phyloP scores from a whole-genome alignment of 2,113 vertebrate genomes.

The Cottus gobio region DNA sequence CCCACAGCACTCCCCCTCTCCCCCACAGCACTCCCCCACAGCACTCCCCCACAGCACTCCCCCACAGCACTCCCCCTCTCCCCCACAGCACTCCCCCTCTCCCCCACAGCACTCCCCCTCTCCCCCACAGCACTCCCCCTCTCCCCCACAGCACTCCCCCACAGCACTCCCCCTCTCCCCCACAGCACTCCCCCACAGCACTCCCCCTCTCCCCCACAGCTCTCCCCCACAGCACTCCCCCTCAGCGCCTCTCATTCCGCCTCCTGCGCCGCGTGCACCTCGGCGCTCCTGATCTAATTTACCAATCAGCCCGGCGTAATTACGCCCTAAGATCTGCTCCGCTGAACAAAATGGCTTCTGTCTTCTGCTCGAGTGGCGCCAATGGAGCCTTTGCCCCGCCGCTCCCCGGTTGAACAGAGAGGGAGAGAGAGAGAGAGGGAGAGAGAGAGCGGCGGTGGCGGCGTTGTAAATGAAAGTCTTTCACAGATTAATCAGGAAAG shows the following conservation, averaged over 20 bases:
- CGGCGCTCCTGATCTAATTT: conserved; percentile 75
- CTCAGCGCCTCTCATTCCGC: conserved; percentile 29
- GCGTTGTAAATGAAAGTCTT: conserved; percentile 57
- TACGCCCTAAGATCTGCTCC: conserved; percentile 72
- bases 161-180: no score
- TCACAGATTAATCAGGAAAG: conserved; percentile 63
- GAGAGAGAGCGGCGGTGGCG: conserved; percentile 3
- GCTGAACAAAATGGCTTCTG: conserved; percentile 63
- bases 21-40: no score
- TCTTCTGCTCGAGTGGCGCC: conserved; percentile 63
- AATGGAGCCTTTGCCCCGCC: conserved; percentile 56
- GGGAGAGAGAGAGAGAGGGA: neutral
- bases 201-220: neutral
- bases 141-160: neutral
- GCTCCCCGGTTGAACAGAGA: conserved; percentile 41
- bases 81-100: neutral
- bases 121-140: neutral
- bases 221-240: neutral
- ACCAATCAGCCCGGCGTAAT: conserved; percentile 70
- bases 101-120: neutral
- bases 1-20: no score
- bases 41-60: no score
- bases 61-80: neutral
- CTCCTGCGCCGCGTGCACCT: conserved; percentile 34
- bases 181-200: no score